phyloP scores from a whole-genome alignment of 1,140 invertebrate genomes.

The Apis dorsata region DNA sequence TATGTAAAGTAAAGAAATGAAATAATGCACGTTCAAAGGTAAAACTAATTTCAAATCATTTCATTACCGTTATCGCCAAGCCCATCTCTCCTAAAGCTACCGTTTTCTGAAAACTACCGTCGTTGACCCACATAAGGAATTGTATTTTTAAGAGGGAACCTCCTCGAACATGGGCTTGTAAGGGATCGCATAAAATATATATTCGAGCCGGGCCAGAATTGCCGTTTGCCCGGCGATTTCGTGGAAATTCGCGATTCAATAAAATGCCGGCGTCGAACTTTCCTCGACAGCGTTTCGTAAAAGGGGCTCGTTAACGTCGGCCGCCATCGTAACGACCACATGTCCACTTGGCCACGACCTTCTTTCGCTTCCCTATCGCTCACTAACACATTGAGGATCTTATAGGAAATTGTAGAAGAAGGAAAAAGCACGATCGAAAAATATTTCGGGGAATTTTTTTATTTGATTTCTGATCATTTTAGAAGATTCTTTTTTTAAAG shows the following conservation, averaged over 20 bases:
- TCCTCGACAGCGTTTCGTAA: conserved; percentile 14
- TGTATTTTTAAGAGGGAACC: neutral
- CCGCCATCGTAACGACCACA: conserved; percentile 20
- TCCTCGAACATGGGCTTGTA: neutral
- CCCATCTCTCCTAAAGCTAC: neutral
- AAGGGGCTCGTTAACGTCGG: conserved; percentile 39
- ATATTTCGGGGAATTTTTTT: too few relatives aligned
- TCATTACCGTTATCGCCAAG: neutral
- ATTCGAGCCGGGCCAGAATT: neutral
- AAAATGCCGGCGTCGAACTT: conserved; percentile 25
- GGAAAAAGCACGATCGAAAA: neutral
- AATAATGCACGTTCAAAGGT: too few relatives aligned
- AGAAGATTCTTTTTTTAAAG: too few relatives aligned
- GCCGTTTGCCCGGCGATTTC: conserved; percentile 24
- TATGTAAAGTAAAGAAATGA: neutral
- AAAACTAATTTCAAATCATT: neutral
- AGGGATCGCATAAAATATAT: conserved; percentile 3
- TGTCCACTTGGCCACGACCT: conserved; percentile 15
- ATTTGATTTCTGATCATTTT: too few relatives aligned
- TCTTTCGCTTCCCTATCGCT: conserved; percentile 5
- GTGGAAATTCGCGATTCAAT: conserved; percentile 30
- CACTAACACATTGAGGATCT: neutral
- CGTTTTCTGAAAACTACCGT: neutral
- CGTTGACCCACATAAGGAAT: neutral
- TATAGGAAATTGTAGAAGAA: neutral